These are phyloP conservation scores for Trachelipus rathkii DNA, from an alignment of 1,140 invertebrate species.

Conservation along the genomic window DNA sequence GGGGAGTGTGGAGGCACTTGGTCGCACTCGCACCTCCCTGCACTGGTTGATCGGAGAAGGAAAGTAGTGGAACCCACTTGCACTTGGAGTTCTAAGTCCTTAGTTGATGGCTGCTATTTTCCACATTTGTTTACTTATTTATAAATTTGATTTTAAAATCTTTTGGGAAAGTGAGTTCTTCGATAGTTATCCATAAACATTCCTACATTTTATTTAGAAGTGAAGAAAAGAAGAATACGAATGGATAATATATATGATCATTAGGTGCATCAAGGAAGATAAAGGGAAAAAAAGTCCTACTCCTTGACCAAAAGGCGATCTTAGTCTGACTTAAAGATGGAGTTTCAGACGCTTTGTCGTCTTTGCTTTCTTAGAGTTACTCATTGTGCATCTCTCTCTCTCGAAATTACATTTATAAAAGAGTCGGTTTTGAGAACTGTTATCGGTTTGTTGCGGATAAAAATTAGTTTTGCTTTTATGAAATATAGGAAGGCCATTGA, in stretches of 20 bases:
- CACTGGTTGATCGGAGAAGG: background rate
- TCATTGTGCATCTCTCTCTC: too few species aligned
- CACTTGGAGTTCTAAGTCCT: background rate
- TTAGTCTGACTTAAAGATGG: background rate
- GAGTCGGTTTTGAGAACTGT: too few species aligned
- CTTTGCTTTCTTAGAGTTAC: background rate
- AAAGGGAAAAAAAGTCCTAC: too few species aligned
- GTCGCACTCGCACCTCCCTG: background rate
- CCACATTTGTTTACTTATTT: background rate
- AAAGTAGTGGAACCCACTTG: background rate
- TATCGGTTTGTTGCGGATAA: too few species aligned
- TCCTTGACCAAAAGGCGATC: background rate
- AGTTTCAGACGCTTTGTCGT: background rate
- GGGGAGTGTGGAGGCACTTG: background rate
- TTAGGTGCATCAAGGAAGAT: background rate
- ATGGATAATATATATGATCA: background rate
- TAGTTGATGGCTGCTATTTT: background rate
- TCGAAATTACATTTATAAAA: too few species aligned
- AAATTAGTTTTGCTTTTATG: too few species aligned
- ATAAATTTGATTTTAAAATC: background rate
- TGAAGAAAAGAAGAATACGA: background rate
- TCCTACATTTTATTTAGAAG: background rate
- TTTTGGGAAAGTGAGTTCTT: background rate
- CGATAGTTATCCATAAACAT: background rate
- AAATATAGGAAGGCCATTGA: too few species aligned